These are phyloP conservation scores for Sebastes trivittatus DNA, from an alignment of 2,797 vertebrate genomes.

Conservation along the genomic window DNA sequence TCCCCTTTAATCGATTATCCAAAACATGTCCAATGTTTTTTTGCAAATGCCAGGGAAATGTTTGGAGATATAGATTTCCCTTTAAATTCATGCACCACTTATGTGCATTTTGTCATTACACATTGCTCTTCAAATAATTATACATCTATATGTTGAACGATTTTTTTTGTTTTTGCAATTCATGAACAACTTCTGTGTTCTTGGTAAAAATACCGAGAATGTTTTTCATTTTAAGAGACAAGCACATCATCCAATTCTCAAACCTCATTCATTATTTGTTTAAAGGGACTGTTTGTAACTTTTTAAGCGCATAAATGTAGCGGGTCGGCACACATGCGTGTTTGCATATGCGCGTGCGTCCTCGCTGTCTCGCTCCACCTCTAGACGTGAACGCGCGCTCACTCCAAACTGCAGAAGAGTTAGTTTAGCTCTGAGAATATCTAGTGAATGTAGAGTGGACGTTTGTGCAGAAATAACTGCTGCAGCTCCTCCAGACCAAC, in stretches of 20 bases:
- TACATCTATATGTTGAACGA: too few species aligned
- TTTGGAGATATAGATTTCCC: background rate
- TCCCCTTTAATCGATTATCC: too few species aligned
- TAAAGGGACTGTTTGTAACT: background rate
- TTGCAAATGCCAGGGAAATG: background rate
- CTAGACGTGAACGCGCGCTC: too few species aligned
- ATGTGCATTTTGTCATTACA: background rate
- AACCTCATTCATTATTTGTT: background rate
- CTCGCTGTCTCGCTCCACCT: too few species aligned
- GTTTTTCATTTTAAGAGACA: background rate
- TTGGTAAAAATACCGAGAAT: background rate
- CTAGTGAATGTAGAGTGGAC: too few species aligned
- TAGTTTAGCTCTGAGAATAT: too few species aligned
- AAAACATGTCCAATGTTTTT: background rate
- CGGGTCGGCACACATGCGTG: too few species aligned
- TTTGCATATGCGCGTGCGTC: too few species aligned
- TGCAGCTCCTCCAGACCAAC: too few species aligned
- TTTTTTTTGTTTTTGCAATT: background rate
- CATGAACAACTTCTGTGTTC: background rate
- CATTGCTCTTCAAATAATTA: background rate
- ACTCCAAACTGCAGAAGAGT: too few species aligned
- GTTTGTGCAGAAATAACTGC: too few species aligned
- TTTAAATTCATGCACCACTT: background rate
- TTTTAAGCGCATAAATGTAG: too few species aligned
- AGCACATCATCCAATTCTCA: background rate